Evolutionary conservation across 2,797 vertebrate species (phyloP), one percentile per base, ranked within the genome.

Genomic region (Spinus olivaceus): DNA sequence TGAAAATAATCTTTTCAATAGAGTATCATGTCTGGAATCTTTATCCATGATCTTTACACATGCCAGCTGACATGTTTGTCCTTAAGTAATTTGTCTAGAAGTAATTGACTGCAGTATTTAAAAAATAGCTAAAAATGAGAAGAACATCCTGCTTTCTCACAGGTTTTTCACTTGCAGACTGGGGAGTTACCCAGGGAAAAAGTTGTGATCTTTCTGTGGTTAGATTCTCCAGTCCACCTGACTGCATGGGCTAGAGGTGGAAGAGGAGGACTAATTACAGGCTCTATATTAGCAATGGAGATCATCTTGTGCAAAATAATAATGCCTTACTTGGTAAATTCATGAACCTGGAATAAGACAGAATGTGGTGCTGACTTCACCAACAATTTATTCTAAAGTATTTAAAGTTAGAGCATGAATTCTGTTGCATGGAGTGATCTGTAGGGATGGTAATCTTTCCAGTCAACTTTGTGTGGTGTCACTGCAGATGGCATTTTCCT

Each of bases 131-230:
- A 74, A 70, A 94, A 91, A 37, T 32, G 18, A 79, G 54, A 24
- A 44, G 10, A 57, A 8, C 24, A 49, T 94, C 23, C 25, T 70
- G 9, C 80, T 77, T 61, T 44, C 24, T 81, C 69, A 41, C 8
- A 74, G 66, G 59, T 78, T 92, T 92, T 92, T 89, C 56, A 86
- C 56, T 65, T 77, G 63, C 74, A 80, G 77, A 33, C 79, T 71
- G 49, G 73, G 77, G 81, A 37, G 67, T 89, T 96, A 72, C 46
- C 44, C 65, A 74, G 54, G 47, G 56, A 57, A 90, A 60, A 94
- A 85, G 63, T 10, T 95, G 83, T 6, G 13, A 4, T 63, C 28
- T 77, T 95, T 95, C 95, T 94, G 51, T 94, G 72, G 81, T 93
- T 96, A 59, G 51, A 49, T 92, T 94, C 83, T 74, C 37, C 74